Conservation (phyloP, 2,113 vertebrate species). For the Bambusicola thoracicus region DNA sequence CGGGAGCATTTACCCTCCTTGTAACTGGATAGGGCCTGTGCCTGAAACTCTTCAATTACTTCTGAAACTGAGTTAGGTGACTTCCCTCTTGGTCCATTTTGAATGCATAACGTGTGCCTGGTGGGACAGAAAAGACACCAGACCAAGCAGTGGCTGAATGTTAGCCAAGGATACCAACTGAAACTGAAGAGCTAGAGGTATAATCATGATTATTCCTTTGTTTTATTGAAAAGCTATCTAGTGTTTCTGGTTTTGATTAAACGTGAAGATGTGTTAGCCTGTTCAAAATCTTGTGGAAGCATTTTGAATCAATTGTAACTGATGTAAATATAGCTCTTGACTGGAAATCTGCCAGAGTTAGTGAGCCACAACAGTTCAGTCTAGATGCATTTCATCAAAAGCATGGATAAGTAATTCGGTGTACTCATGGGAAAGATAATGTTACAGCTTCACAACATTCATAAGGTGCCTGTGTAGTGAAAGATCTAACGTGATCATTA, state of each 20-base stretch:
- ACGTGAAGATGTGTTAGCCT: neutral
- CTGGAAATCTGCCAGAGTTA: constrained; percentile 41
- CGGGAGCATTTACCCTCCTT: neutral
- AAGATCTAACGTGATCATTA: neutral
- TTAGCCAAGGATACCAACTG: neutral
- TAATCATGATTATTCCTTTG: neutral
- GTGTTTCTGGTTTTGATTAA: constrained; percentile 1
- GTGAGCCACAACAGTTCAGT: constrained; percentile 17
- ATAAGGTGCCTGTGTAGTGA: neutral
- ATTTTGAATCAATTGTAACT: constrained; percentile 56
- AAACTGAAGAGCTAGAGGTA: neutral
- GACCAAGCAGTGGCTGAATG: neutral
- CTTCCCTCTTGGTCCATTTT: neutral
- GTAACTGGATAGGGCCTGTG: accelerated
- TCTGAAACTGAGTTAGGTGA: neutral
- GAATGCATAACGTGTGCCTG: neutral
- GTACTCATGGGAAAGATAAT: neutral
- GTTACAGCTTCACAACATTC: constrained; percentile 14
- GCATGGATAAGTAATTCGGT: neutral
- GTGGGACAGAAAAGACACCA: neutral
- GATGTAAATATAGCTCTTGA: constrained; percentile 37
- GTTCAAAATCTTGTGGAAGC: constrained; percentile 41
- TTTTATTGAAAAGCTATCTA: neutral
- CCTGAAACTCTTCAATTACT: neutral
- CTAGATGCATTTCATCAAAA: constrained; percentile 19